Evolutionary conservation across 2,797 vertebrate species (phyloP).

Genomic region (Lates japonicus): DNA sequence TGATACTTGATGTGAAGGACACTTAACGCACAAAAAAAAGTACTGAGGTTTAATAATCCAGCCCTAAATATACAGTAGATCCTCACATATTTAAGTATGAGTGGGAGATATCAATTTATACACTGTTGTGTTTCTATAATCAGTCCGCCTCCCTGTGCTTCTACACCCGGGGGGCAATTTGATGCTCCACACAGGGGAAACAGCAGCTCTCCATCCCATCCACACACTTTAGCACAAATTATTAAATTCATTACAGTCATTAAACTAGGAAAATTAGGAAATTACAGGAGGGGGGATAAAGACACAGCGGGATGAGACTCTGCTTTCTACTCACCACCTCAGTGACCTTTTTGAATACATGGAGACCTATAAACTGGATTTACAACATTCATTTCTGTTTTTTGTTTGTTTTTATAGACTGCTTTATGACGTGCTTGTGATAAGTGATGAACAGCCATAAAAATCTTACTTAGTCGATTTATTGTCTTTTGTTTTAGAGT

Average conservation of each 20-base stretch:
- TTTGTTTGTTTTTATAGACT: not conserved
- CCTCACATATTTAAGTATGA: not conserved
- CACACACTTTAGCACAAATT: conserved; percentile 12
- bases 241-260: conserved; percentile 28
- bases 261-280: conserved; percentile 1
- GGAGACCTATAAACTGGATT: not conserved
- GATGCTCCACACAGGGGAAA: conserved; percentile 1
- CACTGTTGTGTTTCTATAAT: not conserved
- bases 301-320: not conserved
- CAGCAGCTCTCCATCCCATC: not conserved
- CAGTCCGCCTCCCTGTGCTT: conserved; percentile 10
- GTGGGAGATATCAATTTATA: too few species aligned
- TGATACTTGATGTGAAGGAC: too few species aligned
- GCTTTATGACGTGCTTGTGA: too few species aligned
- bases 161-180: conserved; percentile 23
- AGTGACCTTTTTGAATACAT: not conserved
- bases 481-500: not conserved
- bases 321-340: not conserved
- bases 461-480: too few species aligned
- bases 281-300: not conserved
- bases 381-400: not conserved
- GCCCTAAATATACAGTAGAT: not conserved
- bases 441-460: too few species aligned
- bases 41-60: not conserved
- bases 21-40: too few species aligned